phyloP scores from a whole-genome alignment of 2,113 vertebrate species.

The Sorex fumeus region DNA sequence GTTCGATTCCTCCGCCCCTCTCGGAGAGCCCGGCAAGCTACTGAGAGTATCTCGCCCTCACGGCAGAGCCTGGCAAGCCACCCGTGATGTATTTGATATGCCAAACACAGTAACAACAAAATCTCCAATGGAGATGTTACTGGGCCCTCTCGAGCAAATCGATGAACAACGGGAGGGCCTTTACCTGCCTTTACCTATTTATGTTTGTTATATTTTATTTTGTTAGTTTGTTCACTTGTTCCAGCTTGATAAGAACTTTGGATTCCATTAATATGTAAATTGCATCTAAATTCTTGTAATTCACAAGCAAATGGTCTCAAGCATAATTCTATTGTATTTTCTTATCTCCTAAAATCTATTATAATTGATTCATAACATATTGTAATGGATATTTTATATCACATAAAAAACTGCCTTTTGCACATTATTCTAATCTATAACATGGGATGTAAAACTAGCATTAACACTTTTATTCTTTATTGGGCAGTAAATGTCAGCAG shows the following conservation, averaged over 20 bases:
- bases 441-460: constrained; percentile 5
- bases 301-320: constrained; percentile 37
- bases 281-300: not conserved
- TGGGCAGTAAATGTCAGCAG: constrained; percentile 12
- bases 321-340: not conserved
- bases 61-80: too few species aligned
- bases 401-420: constrained; percentile 55
- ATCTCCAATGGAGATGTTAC: too few species aligned
- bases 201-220: constrained; percentile 24
- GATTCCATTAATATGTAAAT: not conserved
- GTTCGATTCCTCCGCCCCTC: too few species aligned
- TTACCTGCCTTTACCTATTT: too few species aligned
- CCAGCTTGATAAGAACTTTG: constrained; percentile 22
- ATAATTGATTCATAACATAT: constrained; percentile 20
- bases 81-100: too few species aligned
- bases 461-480: constrained; percentile 34
- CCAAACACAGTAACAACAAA: too few species aligned
- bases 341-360: constrained; percentile 13
- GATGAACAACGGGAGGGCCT: too few species aligned
- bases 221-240: not conserved
- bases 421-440: constrained; percentile 20
- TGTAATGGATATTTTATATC: constrained; percentile 34
- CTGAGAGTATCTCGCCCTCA: too few species aligned
- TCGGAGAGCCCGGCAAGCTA: too few species aligned
- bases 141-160: too few species aligned